Conservation (phyloP, 2,113 vertebrate genomes). For the Prunella fulvescens region DNA sequence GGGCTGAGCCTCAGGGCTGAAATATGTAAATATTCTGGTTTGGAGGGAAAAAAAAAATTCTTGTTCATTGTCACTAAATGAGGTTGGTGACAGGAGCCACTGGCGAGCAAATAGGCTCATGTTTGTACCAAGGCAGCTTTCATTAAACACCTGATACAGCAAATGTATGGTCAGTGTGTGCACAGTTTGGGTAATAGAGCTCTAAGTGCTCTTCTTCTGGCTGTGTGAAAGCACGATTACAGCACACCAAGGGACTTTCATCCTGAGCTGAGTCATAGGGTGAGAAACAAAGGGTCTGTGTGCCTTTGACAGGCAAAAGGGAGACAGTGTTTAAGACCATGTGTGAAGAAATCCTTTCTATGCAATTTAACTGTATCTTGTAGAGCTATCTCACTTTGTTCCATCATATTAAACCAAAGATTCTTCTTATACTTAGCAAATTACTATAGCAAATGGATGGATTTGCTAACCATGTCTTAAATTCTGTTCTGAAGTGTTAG, state of each 20-base stretch:
- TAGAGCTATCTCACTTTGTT: not conserved
- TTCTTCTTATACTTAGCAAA: not conserved
- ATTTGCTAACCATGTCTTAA: not conserved
- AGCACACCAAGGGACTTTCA: not conserved
- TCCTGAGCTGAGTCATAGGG: not conserved
- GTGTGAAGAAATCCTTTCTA: not conserved
- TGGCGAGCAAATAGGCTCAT: conserved; percentile 64
- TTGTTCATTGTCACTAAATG: conserved; percentile 57
- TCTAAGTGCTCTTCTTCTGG: conserved; percentile 49
- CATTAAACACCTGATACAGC: conserved; percentile 48
- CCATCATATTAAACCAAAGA: not conserved
- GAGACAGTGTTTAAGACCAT: not conserved
- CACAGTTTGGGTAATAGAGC: conserved; percentile 52
- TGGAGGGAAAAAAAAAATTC: not conserved
- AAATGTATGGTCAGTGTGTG: conserved; percentile 34
- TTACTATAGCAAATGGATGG: not conserved
- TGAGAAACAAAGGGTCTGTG: not conserved
- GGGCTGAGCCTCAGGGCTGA: conserved; percentile 33
- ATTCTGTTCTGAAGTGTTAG: not conserved
- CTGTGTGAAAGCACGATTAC: not conserved
- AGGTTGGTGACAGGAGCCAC: conserved; percentile 51
- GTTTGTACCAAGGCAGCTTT: conserved; percentile 63
- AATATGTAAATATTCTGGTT: conserved; percentile 66
- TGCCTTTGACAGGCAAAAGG: not conserved
- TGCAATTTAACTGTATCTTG: not conserved